Conservation (phyloP, 53 echinoderm and acorn worm species). For the Holothuria scabra region DNA sequence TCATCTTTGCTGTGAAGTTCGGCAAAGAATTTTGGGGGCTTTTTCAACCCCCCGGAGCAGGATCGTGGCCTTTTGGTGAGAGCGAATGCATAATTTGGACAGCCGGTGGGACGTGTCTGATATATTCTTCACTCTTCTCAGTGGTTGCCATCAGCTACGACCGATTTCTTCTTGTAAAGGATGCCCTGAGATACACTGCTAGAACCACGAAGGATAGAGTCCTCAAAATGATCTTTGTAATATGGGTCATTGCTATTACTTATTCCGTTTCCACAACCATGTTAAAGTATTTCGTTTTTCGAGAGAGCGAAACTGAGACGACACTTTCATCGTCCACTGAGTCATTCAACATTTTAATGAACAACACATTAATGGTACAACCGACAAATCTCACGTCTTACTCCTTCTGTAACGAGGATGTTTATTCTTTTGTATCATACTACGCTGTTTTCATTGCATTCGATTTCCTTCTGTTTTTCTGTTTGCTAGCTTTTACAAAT, state of each 20-base stretch:
- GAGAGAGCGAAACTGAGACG: too few relatives aligned
- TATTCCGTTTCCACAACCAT: background rate
- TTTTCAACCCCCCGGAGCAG: background rate
- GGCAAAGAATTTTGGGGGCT: conserved; percentile 1
- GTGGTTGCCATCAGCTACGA: background rate
- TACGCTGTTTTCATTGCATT: too few relatives aligned
- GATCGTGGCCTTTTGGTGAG: background rate
- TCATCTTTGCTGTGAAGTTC: background rate
- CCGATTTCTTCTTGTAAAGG: conserved; percentile 31
- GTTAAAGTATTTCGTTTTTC: background rate
- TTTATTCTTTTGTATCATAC: too few relatives aligned
- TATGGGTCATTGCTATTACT: background rate
- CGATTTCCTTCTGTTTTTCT: too few relatives aligned
- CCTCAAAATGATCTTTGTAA: background rate
- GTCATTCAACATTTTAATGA: too few relatives aligned
- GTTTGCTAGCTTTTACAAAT: too few relatives aligned
- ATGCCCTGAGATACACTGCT: background rate
- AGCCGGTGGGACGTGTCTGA: background rate
- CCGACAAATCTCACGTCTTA: too few relatives aligned
- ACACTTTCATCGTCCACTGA: too few relatives aligned
- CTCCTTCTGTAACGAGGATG: too few relatives aligned
- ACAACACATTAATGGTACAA: too few relatives aligned
- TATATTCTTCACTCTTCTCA: background rate
- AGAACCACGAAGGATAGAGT: background rate
- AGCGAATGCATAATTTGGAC: background rate